Evolutionary conservation across 2,113 vertebrate species (phyloP).

Genomic region (Bagarius yarrelli): DNA sequence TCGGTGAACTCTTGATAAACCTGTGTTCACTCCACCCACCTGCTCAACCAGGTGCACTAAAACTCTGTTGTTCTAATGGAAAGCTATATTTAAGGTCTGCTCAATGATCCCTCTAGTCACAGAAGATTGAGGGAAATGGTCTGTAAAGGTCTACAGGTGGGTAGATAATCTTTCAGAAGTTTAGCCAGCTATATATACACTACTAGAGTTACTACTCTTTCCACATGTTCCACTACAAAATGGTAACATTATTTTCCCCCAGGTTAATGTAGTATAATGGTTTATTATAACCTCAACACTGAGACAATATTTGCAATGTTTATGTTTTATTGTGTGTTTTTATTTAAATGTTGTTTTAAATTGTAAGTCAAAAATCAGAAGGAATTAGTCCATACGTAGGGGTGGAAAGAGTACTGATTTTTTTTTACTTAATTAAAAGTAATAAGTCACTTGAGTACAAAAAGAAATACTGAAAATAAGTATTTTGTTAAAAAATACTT

Average conservation of each 20-base stretch:
- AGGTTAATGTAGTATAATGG: conserved; percentile 32
- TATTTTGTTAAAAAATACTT: no score
- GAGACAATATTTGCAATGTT: background rate
- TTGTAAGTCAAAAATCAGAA: no score
- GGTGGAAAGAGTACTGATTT: no score
- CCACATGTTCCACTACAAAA: conserved; percentile 19
- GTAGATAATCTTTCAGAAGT: conserved; percentile 19
- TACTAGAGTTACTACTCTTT: conserved; percentile 1
- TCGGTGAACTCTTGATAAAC: conserved; percentile 24
- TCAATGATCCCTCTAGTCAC: conserved; percentile 39
- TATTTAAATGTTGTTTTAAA: background rate
- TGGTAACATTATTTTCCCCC: conserved; percentile 11
- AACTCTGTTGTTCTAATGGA: conserved; percentile 27
- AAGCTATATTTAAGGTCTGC: conserved; percentile 28
- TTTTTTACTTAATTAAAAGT: no score
- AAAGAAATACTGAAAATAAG: no score
- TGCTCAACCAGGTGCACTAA: conserved; percentile 39
- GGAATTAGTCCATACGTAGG: no score
- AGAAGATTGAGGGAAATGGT: conserved; percentile 32
- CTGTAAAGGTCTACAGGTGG: conserved; percentile 33
- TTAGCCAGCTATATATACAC: conserved; percentile 32
- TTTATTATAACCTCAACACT: conserved; percentile 12
- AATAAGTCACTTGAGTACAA: no score
- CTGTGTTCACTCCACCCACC: conserved; percentile 24
- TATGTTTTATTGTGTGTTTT: background rate